phyloP scores from a whole-genome alignment of 2,797 vertebrate genomes.

The Notamacropus eugenii region DNA sequence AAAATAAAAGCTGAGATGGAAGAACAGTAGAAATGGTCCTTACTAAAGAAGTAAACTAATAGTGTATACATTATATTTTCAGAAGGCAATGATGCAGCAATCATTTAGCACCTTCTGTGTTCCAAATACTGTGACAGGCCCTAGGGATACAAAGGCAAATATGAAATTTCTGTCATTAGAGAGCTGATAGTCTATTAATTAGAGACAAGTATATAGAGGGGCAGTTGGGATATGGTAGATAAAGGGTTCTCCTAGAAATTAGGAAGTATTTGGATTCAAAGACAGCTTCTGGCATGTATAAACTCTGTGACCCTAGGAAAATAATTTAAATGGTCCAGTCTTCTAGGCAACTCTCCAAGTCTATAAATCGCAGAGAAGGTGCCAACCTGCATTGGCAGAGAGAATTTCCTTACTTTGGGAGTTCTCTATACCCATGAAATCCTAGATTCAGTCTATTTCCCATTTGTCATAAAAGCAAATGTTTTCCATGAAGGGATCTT shows the following conservation, averaged over 20 bases:
- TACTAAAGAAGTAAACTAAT: neutral
- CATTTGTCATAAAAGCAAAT: neutral
- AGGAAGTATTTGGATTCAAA: neutral
- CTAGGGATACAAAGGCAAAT: neutral
- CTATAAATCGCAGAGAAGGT: neutral
- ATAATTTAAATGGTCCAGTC: neutral
- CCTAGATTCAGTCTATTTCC: neutral
- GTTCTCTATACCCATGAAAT: neutral
- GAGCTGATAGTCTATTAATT: neutral
- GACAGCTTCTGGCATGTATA: neutral
- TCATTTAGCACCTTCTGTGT: neutral
- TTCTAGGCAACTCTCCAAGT: neutral
- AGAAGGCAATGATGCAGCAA: neutral
- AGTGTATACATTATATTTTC: neutral
- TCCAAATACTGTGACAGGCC: neutral
- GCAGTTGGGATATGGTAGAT: neutral
- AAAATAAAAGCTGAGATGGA: neutral
- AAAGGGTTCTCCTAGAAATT: neutral
- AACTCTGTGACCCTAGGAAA: neutral
- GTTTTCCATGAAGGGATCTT: neutral
- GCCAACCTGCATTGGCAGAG: neutral
- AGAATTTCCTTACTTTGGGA: neutral
- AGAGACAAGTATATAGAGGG: neutral
- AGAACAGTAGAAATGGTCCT: neutral
- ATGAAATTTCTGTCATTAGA: neutral